phyloP scores from a whole-genome alignment of 2,888 invertebrate genomes.

The Philaethria dido region DNA sequence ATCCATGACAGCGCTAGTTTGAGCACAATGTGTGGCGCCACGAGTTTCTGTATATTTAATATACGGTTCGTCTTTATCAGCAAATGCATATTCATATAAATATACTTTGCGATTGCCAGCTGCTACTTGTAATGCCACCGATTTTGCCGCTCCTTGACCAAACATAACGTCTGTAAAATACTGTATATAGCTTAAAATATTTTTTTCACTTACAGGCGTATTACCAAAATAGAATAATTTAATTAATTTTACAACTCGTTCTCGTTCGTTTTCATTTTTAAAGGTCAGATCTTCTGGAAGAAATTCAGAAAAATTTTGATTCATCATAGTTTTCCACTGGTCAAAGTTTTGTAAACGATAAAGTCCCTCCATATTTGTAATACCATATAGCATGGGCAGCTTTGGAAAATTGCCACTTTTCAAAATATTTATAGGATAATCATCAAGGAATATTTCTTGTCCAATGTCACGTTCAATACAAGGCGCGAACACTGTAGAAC shows the following conservation, averaged over 20 bases:
- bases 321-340: constrained; percentile 55
- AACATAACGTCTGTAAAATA: constrained; percentile 65
- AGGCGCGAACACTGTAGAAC: constrained; percentile 47
- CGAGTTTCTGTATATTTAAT: constrained; percentile 50
- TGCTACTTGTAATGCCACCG: constrained; percentile 51
- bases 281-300: constrained; percentile 59
- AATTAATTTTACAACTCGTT: constrained; percentile 50
- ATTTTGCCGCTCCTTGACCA: constrained; percentile 49
- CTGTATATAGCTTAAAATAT: constrained; percentile 53
- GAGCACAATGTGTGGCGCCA: constrained; percentile 51
- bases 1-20: constrained; percentile 51
- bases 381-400: constrained; percentile 57
- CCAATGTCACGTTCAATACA: constrained; percentile 54
- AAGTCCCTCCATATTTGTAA: constrained; percentile 56
- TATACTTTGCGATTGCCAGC: constrained; percentile 58
- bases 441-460: constrained; percentile 53
- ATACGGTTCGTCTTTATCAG: constrained; percentile 47
- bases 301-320: constrained; percentile 58
- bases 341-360: constrained; percentile 47
- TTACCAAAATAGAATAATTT: constrained; percentile 55
- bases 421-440: constrained; percentile 54
- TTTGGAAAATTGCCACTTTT: constrained; percentile 52
- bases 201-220: constrained; percentile 48
- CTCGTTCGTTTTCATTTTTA: constrained; percentile 50
- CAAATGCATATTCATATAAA: constrained; percentile 59